phyloP scores from a whole-genome alignment of 2,888 invertebrate genomes.

The Philhelius pedissequus region DNA sequence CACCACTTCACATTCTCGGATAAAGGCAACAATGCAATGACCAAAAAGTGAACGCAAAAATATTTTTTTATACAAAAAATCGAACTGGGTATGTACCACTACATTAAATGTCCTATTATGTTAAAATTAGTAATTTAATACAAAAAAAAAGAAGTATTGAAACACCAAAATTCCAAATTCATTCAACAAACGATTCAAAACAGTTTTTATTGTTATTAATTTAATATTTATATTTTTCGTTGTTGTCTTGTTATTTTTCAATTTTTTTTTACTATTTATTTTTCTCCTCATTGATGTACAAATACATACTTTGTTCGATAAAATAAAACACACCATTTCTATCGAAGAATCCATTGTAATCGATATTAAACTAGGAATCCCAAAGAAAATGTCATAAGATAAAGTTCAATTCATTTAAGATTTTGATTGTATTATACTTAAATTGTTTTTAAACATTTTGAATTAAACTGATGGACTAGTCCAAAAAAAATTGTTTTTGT shows the following conservation, averaged over 20 bases:
- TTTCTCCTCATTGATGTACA: constrained; percentile 52
- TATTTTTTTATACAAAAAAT: constrained; percentile 13
- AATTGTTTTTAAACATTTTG: no score
- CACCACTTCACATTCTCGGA: constrained; percentile 15
- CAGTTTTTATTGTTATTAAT: constrained; percentile 5
- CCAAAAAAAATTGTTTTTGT: no score
- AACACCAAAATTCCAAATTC: constrained; percentile 59
- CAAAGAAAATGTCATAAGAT: neutral
- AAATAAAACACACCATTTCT: neutral
- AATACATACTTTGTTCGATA: constrained; percentile 64
- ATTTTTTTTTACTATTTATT: neutral
- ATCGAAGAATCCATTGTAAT: neutral
- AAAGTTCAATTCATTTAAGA: neutral
- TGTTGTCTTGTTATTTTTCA: constrained; percentile 14
- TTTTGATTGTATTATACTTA: neutral
- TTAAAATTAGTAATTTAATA: constrained; percentile 26
- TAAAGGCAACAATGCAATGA: neutral
- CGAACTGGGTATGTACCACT: constrained; percentile 65
- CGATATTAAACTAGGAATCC: neutral
- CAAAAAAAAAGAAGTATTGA: constrained; percentile 5
- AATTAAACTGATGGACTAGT: no score
- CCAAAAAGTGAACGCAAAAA: constrained; percentile 4
- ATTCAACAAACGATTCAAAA: constrained; percentile 26
- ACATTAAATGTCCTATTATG: constrained; percentile 63
- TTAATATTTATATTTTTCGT: constrained; percentile 17